Percentiles rank a stretch among this genome's conserved stretches.
Evolutionary conservation across 2,113 vertebrate species (phyloP).

Genomic region (Isurus oxyrinchus): DNA sequence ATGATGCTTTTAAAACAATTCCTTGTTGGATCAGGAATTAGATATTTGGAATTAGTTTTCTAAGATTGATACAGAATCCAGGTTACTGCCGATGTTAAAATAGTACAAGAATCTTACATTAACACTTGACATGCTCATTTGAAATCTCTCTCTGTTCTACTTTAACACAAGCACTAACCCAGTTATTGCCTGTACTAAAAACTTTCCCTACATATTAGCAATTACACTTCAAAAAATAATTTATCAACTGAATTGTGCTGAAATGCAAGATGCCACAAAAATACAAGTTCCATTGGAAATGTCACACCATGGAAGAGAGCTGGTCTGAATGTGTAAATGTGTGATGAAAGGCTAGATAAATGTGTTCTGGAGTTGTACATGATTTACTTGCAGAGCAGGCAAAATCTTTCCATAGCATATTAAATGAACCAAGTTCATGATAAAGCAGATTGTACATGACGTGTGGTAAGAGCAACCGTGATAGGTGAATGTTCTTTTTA

Average conservation of each 20-base stretch:
- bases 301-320: not conserved
- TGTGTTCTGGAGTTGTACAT: not conserved
- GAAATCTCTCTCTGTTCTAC: not conserved
- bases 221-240: not conserved
- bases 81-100: not conserved
- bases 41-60: not conserved
- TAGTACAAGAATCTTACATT: not conserved
- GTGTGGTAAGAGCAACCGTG: not conserved
- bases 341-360: not conserved
- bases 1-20: not conserved
- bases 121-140: not conserved
- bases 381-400: not conserved
- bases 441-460: not conserved
- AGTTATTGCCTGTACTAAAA: not conserved
- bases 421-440: not conserved
- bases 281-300: not conserved
- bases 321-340: not conserved
- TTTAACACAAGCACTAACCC: not conserved
- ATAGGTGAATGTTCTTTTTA: not conserved
- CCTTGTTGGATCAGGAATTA: not conserved
- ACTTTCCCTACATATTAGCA: not conserved
- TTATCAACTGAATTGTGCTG: not conserved
- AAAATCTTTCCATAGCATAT: not conserved
- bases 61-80: not conserved
- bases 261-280: not conserved